These are phyloP conservation scores for Natator depressus DNA, from an alignment of 2,113 vertebrate species.

Conservation along the genomic window DNA sequence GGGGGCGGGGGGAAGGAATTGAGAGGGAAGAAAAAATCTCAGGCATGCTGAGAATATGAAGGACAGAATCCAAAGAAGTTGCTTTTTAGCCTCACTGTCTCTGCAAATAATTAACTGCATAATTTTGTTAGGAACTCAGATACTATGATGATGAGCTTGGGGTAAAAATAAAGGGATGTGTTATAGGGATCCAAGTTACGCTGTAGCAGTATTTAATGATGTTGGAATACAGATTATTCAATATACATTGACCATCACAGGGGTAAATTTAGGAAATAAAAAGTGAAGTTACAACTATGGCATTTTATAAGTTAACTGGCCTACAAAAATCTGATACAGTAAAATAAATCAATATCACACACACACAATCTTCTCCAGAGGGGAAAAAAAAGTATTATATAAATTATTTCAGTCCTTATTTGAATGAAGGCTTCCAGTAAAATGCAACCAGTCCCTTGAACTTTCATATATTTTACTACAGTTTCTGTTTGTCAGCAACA, in stretches of 20 bases:
- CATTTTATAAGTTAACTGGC: neutral
- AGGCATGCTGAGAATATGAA: neutral
- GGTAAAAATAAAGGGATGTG: neutral
- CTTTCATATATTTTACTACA: neutral
- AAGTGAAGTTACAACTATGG: neutral
- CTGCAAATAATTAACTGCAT: neutral
- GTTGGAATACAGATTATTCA: neutral
- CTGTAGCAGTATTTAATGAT: neutral
- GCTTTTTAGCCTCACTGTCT: neutral
- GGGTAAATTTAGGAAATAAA: neutral
- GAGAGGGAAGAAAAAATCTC: neutral
- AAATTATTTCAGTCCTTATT: neutral
- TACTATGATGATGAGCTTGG: neutral
- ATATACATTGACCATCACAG: neutral
- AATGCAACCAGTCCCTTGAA: neutral
- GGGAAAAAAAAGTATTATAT: neutral
- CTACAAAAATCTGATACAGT: neutral
- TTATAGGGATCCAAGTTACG: neutral
- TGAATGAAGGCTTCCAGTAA: neutral
- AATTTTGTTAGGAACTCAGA: neutral
- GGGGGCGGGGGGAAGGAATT: neutral
- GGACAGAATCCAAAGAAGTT: neutral
- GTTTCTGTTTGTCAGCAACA: neutral
- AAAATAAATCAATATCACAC: neutral
- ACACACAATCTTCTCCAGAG: neutral